These are phyloP conservation scores for Atopsyche davidsoni DNA, from an alignment of 1,140 invertebrate species.

Conservation along the genomic window DNA sequence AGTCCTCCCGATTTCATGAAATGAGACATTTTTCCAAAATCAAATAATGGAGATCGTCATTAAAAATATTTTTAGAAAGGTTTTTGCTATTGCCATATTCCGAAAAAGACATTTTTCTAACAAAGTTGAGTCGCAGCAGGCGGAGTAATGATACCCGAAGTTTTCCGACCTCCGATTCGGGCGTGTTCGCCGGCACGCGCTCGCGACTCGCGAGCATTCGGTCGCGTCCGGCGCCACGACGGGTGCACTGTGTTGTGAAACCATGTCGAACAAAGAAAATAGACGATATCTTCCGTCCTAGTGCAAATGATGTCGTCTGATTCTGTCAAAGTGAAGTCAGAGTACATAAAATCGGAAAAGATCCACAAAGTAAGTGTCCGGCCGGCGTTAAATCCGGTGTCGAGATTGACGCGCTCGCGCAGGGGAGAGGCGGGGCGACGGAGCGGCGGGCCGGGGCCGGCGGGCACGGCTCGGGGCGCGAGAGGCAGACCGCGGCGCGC, in stretches of 20 bases:
- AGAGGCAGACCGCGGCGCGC: slow-evolving; percentile 12
- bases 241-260: slow-evolving; percentile 14
- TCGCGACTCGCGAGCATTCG: slow-evolving; percentile 15
- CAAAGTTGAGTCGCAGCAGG: no score
- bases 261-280: slow-evolving; percentile 22
- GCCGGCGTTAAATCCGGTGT: slow-evolving; percentile 8
- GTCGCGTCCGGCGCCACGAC: slow-evolving; percentile 8
- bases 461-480: slow-evolving; percentile 21
- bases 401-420: slow-evolving; percentile 15
- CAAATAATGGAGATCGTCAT: slow-evolving; percentile 3
- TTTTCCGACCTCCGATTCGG: slow-evolving; percentile 11
- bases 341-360: slow-evolving; percentile 47
- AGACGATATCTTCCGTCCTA: slow-evolving; percentile 19
- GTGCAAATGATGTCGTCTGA: slow-evolving; percentile 48
- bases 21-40: no score
- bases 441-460: slow-evolving; percentile 14
- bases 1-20: no score
- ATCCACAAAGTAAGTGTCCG: slow-evolving; percentile 40
- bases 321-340: slow-evolving; percentile 42
- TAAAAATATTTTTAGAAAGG: background rate
- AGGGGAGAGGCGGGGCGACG: slow-evolving; percentile 21
- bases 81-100: no score
- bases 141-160: slow-evolving; percentile 18
- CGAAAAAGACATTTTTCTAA: no score
- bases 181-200: slow-evolving; percentile 9